Conservation (phyloP, 2,113 vertebrate species). For the Cinclus cinclus region DNA sequence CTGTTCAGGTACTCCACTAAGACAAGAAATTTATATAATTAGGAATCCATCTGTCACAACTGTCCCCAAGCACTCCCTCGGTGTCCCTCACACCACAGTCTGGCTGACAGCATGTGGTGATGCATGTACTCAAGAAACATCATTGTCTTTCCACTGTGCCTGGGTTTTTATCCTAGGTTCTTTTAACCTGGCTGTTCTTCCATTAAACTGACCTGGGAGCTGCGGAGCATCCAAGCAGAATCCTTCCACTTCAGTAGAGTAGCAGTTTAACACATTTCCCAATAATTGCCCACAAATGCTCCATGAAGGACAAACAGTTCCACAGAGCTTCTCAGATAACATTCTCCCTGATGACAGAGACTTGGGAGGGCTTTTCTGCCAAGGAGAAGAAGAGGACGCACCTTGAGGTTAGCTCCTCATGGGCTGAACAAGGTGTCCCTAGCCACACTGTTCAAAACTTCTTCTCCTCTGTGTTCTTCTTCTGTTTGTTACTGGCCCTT, state of each 20-base stretch:
- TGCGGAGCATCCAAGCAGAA: not conserved
- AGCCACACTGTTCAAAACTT: not conserved
- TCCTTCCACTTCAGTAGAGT: not conserved
- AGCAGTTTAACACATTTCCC: conserved; percentile 28
- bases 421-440: not conserved
- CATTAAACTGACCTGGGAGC: not conserved
- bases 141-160: not conserved
- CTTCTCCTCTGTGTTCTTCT: not conserved
- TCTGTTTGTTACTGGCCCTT: not conserved
- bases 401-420: not conserved
- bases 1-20: not conserved
- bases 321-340: not conserved
- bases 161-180: not conserved
- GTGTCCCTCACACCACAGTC: not conserved
- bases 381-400: not conserved
- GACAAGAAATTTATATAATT: not conserved
- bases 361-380: not conserved
- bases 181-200: not conserved
- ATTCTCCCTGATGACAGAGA: not conserved
- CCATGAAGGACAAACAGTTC: conserved; percentile 24
- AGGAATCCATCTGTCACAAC: not conserved
- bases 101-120: not conserved
- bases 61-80: not conserved
- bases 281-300: not conserved
- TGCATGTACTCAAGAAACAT: not conserved